A percentile compares a stretch with the other conserved stretches of the same genome.
These are phyloP conservation scores for Perca fluviatilis DNA, from an alignment of 2,113 vertebrate genomes.

Conservation along the genomic window DNA sequence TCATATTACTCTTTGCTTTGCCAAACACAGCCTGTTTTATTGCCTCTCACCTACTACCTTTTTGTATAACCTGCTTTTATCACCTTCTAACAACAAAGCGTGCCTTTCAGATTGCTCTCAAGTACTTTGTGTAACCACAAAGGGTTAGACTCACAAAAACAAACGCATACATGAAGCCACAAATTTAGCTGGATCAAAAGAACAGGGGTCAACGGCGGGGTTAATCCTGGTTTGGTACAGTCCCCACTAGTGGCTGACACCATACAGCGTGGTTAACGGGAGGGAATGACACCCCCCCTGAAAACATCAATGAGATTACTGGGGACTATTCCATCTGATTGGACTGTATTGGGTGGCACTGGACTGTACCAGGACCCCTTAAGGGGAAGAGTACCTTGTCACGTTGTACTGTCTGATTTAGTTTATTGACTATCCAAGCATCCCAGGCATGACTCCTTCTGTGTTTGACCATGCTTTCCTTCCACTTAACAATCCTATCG, in stretches of 20 bases:
- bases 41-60: conserved; percentile 29
- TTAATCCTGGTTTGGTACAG: conserved; percentile 63
- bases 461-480: not conserved
- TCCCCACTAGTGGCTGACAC: conserved; percentile 51
- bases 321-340: conserved; percentile 23
- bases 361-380: conserved; percentile 22
- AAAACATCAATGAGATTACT: conserved; percentile 70
- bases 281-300: conserved; percentile 38
- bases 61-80: conserved; percentile 34
- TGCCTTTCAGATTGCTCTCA: conserved; percentile 8
- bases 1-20: conserved; percentile 39
- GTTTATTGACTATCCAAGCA: not conserved
- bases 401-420: not conserved
- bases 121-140: not conserved
- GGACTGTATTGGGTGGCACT: not conserved
- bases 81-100: conserved; percentile 25
- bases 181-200: conserved; percentile 43
- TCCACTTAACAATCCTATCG: not conserved
- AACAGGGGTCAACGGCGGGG: conserved; percentile 29
- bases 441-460: conserved; percentile 1
- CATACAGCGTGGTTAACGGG: conserved; percentile 22
- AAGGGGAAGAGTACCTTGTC: not conserved
- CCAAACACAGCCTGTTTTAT: conserved; percentile 9
- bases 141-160: not conserved
- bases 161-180: not conserved